Conservation (phyloP, 2,113 vertebrate genomes). For the Gila orcuttii region DNA sequence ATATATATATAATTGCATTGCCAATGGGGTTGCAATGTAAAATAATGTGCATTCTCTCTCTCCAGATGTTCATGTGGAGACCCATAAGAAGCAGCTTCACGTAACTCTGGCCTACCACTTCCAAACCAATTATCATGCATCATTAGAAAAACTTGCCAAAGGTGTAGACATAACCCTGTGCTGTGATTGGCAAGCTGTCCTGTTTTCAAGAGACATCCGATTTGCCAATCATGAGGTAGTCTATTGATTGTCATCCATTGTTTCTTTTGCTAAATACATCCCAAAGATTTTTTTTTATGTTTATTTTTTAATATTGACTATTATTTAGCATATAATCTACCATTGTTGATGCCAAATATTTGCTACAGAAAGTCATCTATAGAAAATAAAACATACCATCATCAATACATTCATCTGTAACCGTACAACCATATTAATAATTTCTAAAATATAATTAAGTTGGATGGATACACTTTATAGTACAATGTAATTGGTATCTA, state of each 20-base stretch:
- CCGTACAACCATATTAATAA: neutral
- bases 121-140: constrained; percentile 86
- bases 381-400: neutral
- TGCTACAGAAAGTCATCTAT: neutral
- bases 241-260: neutral
- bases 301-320: neutral
- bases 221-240: constrained; percentile 94
- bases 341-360: neutral
- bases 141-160: constrained; percentile 91
- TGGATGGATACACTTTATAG: neutral
- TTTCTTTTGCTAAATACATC: neutral
- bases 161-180: constrained; percentile 86
- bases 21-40: neutral
- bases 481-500: neutral
- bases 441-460: neutral
- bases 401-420: neutral
- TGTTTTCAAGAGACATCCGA: constrained; percentile 96
- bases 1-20: neutral
- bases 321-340: neutral
- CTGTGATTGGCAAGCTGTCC: constrained; percentile 93
- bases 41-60: neutral
- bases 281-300: neutral
- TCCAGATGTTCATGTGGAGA: constrained; percentile 91
- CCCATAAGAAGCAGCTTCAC: constrained; percentile 97
- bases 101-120: constrained; percentile 98